Base-by-base conservation (phyloP, 2,888 invertebrate species). In the Aleiodes alternator region DNA sequence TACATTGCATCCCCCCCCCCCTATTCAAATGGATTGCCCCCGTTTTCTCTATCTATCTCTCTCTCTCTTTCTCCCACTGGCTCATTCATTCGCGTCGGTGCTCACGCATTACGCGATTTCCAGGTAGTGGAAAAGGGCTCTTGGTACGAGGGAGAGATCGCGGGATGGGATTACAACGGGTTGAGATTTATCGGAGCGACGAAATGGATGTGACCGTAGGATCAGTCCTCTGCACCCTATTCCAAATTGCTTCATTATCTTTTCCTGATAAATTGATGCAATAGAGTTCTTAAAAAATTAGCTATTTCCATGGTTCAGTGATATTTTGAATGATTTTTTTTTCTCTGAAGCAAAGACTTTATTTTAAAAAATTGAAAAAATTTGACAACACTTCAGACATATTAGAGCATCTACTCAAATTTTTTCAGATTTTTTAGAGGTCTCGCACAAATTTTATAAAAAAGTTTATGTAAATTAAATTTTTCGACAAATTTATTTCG, bases 11-110 rank as follows among this genome's bases (percentile, higher is more conserved):
- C 23, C 23, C 23, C 23, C 23, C 23, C 23, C 23, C 23, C 2
- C 77, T 82, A 82, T 83, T 48, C 83, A 87, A 88, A 87, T 87
- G 82, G 84, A 85, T 85, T 82, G 83, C 78, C 75, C 78, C 73
- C 68, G 70, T 73, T 69, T 72, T 8, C 23, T 23, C 23, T 23
- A 23, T 43, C 43, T 43, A 9, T 43, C 43, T 11, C 43, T 43
- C 43, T 43, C 43, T 43, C 8, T 43, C 9, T 3, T 9, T 43
- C 43, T 43, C 43, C 11, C 70, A 72, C 68, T 74, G 55, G 74
- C 71, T 73, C 51, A 75, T 71, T 69, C 68, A 72, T 43, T 9
- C 43, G 43, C 43, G 43, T 43, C 11, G 57, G 48, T 43, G 64
- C 64, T 43, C 64, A 64, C 66, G 73, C 73, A 71, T 73, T 56